A percentile compares a stretch with the other conserved stretches of the same genome.
These are phyloP conservation scores for Bradynema listronoti DNA, from an alignment of 1,140 invertebrate genomes.

Conservation along the genomic window DNA sequence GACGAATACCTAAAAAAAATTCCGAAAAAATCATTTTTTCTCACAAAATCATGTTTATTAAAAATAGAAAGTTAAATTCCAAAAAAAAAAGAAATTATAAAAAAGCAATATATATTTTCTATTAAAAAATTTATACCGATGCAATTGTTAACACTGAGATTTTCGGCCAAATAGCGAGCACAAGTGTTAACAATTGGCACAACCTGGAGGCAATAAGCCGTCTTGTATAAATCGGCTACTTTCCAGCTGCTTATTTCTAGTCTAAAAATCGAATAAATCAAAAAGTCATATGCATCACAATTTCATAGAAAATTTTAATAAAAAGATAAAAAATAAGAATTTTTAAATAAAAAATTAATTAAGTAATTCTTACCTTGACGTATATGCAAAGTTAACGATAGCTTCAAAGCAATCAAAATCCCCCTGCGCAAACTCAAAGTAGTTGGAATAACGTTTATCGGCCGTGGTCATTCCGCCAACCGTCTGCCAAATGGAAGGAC, in stretches of 20 bases:
- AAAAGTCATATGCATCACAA: no score
- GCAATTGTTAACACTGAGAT: conserved; percentile 68
- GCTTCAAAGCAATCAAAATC: conserved; percentile 69
- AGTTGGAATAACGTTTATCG: no score
- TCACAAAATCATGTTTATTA: conserved; percentile 25
- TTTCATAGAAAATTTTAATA: no score
- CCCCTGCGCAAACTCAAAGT: conserved; percentile 67
- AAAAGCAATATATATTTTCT: neutral
- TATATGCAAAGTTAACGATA: conserved; percentile 75
- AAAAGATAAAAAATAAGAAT: no score
- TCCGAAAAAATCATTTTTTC: conserved; percentile 18
- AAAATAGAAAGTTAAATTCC: no score
- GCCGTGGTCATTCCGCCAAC: conserved; percentile 18
- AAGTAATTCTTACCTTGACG: conserved; percentile 61
- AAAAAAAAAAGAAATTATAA: no score
- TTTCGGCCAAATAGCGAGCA: conserved; percentile 67
- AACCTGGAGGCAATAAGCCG: conserved; percentile 68
- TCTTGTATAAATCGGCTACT: conserved; percentile 70
- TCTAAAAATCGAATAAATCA: conserved; percentile 57
- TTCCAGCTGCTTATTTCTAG: conserved; percentile 63
- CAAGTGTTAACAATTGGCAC: conserved; percentile 68
- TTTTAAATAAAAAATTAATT: no score
- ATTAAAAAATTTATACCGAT: conserved; percentile 58
- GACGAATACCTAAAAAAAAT: conserved; percentile 42
- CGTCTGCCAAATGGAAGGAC: conserved; percentile 27